Percentiles rank a stretch among this genome's conserved stretches.
Evolutionary conservation across 2,888 invertebrate species (phyloP).

Genomic region (Trypoxylon attenuatum): DNA sequence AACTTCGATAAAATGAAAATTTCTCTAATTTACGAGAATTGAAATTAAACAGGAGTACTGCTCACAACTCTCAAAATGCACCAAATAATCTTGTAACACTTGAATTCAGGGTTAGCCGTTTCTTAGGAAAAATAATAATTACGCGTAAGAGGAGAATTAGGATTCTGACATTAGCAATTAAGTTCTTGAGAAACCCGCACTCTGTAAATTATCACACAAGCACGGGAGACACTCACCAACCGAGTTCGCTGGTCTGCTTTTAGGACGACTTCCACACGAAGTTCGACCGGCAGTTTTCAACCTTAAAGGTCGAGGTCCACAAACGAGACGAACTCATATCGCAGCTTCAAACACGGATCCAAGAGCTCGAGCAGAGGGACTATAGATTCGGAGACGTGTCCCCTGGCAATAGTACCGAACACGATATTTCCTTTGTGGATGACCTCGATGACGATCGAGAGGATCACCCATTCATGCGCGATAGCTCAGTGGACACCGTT

Average conservation of each 20-base stretch:
- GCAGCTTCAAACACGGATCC: slow-evolving; percentile 84
- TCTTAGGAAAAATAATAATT: no score
- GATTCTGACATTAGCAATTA: no score
- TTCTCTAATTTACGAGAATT: no score
- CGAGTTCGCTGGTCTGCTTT: slow-evolving; percentile 6
- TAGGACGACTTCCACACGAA: slow-evolving; percentile 76
- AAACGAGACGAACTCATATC: slow-evolving; percentile 88
- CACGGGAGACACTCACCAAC: no score
- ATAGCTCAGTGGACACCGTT: slow-evolving; percentile 73
- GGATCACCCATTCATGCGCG: slow-evolving; percentile 76
- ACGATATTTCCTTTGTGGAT: slow-evolving; percentile 68
- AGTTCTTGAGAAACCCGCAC: no score
- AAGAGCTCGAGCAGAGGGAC: slow-evolving; percentile 78
- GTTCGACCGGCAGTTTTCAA: slow-evolving; percentile 79
- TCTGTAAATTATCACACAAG: neutral
- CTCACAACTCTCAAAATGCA: no score
- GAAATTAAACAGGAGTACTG: no score
- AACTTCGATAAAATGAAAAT: no score
- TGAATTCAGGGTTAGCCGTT: no score
- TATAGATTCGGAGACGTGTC: slow-evolving; percentile 44
- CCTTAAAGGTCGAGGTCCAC: slow-evolving; percentile 87
- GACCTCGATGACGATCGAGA: slow-evolving; percentile 75
- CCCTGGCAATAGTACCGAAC: slow-evolving; percentile 66
- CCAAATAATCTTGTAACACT: no score
- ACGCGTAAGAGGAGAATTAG: no score